phyloP scores from a whole-genome alignment of 2,797 vertebrate species.

The Phalanger gymnotis region DNA sequence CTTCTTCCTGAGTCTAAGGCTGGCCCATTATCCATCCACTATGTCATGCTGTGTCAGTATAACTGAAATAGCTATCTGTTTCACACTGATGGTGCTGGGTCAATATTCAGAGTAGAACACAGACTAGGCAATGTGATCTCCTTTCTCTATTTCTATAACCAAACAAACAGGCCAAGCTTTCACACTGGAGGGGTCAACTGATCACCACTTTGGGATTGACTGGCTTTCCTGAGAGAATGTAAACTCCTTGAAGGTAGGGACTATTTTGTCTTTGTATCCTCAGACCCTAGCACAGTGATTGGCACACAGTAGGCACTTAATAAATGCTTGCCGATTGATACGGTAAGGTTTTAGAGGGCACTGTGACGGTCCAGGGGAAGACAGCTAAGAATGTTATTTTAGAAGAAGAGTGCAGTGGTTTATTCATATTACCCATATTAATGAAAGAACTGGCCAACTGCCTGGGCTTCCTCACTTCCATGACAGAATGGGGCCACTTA shows the following conservation, averaged over 20 bases:
- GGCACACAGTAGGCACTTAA: neutral
- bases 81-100: accelerated
- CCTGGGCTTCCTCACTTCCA: neutral
- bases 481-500: neutral
- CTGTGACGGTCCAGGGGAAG: neutral
- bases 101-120: neutral
- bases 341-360: neutral
- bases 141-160: neutral
- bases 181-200: neutral
- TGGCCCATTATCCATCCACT: neutral
- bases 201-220: neutral
- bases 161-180: neutral
- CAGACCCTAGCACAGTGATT: neutral
- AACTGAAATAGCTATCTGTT: accelerated
- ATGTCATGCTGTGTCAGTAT: accelerated
- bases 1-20: neutral
- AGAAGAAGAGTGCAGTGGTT: constrained; percentile 26
- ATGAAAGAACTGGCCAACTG: constrained; percentile 17
- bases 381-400: constrained; percentile 12
- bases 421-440: constrained; percentile 19
- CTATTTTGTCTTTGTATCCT: neutral
- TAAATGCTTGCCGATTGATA: neutral
- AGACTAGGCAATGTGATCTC: neutral
- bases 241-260: neutral
- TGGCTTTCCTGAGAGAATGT: neutral